A percentile compares a stretch with the other conserved stretches of the same genome.
Evolutionary conservation across 1,140 invertebrate genomes (phyloP).

Genomic region (Papilio glaucus): DNA sequence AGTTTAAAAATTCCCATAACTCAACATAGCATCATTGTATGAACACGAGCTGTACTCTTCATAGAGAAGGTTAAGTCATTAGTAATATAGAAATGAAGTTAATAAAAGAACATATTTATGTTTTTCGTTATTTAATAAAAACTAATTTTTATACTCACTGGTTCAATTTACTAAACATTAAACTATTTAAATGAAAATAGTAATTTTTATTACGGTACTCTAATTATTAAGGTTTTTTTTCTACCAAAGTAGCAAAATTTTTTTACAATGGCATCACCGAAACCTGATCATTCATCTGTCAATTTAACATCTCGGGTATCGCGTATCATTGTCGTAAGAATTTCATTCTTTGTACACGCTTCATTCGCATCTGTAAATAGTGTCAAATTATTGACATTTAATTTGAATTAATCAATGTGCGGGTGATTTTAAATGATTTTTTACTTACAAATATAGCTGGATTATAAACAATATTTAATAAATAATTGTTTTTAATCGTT

Average conservation of each 20-base stretch:
- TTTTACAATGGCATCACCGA: background rate
- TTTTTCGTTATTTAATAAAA: no score
- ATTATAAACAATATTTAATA: conserved; percentile 1
- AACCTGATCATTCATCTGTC: conserved; percentile 13
- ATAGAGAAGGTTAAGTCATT: no score
- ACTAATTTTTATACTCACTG: no score
- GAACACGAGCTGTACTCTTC: no score
- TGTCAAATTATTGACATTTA: conserved; percentile 12
- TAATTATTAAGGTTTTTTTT: background rate
- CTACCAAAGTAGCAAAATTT: background rate
- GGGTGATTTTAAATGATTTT: conserved; percentile 19
- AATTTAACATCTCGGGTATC: conserved; percentile 12
- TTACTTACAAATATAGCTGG: background rate
- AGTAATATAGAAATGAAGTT: no score
- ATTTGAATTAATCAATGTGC: conserved; percentile 24
- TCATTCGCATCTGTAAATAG: conserved; percentile 25
- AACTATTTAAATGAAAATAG: no score
- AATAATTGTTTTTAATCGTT: conserved; percentile 16
- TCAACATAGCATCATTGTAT: no score
- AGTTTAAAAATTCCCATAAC: no score
- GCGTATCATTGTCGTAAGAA: conserved; percentile 9
- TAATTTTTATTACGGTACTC: no score
- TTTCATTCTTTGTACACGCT: conserved; percentile 21
- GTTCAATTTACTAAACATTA: no score
- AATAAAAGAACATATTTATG: no score